These are phyloP conservation scores for Eupithecia abbreviata DNA, from an alignment of 2,888 invertebrate genomes.

Conservation along the genomic window DNA sequence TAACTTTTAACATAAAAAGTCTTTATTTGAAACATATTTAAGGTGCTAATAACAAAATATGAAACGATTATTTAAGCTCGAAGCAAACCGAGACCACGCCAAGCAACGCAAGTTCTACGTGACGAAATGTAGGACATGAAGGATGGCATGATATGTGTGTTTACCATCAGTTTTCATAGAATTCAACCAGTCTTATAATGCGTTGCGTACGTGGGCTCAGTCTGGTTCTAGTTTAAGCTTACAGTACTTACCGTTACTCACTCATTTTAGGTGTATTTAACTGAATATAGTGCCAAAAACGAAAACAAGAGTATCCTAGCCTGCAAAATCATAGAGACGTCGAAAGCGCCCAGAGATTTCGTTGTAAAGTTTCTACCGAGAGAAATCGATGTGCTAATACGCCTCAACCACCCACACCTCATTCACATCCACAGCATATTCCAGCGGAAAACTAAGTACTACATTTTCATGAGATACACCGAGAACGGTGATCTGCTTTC, in stretches of 20 bases:
- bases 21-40: too few species aligned
- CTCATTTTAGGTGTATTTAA: constrained; percentile 69
- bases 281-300: constrained; percentile 67
- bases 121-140: not conserved
- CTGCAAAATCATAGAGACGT: constrained; percentile 90
- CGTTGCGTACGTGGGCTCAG: not conserved
- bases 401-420: constrained; percentile 90
- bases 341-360: constrained; percentile 90
- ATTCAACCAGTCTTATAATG: not conserved
- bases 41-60: too few species aligned
- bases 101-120: not conserved
- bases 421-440: constrained; percentile 91
- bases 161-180: not conserved
- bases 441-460: constrained; percentile 88
- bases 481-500: constrained; percentile 92
- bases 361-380: constrained; percentile 91
- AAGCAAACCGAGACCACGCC: not conserved
- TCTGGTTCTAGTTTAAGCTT: not conserved
- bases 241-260: not conserved
- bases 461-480: constrained; percentile 90
- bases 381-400: constrained; percentile 90
- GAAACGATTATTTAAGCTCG: not conserved
- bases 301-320: constrained; percentile 78
- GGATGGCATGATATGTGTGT: not conserved
- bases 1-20: not conserved